Percentiles rank a stretch among this genome's conserved stretches.
phyloP scores from a whole-genome alignment of 2,888 invertebrate species.

The Achlya flavicornis region DNA sequence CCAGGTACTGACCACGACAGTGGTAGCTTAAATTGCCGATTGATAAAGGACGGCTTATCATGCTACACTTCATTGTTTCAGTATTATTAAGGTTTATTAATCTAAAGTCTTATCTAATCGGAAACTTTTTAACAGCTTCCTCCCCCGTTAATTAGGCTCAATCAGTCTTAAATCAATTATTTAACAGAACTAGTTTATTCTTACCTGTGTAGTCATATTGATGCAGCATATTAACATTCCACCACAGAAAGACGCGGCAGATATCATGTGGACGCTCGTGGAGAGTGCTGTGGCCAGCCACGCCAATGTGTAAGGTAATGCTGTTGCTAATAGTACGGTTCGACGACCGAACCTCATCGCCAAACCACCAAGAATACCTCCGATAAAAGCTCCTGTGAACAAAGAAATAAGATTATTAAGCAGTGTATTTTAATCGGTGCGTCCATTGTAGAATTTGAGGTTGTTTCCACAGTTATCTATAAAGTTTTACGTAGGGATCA shows the following conservation, averaged over 20 bases:
- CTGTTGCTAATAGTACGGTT: constrained; percentile 86
- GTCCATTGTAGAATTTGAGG: neutral
- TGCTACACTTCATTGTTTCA: too few species aligned
- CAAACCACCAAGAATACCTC: constrained; percentile 91
- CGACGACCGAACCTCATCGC: constrained; percentile 90
- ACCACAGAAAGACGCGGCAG: constrained; percentile 90
- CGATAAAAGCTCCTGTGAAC: constrained; percentile 88
- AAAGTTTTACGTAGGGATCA: too few species aligned
- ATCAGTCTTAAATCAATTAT: too few species aligned
- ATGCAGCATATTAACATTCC: constrained; percentile 90
- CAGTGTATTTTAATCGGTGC: neutral
- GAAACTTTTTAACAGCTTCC: too few species aligned
- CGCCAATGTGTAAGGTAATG: constrained; percentile 88
- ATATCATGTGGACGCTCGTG: constrained; percentile 89
- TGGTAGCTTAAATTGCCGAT: too few species aligned
- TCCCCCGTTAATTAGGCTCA: too few species aligned
- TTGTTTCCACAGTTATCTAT: too few species aligned
- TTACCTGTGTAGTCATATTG: constrained; percentile 88
- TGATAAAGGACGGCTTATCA: too few species aligned
- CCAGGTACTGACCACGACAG: too few species aligned
- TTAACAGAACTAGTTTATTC: constrained; percentile 21
- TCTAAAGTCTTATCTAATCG: too few species aligned
- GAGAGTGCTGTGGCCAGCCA: constrained; percentile 92
- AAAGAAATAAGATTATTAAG: constrained; percentile 22
- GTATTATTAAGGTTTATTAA: too few species aligned